A percentile compares a stretch with the other conserved stretches of the same genome.
phyloP scores from a whole-genome alignment of 2,797 vertebrate species.

The Molossus alvarezi region DNA sequence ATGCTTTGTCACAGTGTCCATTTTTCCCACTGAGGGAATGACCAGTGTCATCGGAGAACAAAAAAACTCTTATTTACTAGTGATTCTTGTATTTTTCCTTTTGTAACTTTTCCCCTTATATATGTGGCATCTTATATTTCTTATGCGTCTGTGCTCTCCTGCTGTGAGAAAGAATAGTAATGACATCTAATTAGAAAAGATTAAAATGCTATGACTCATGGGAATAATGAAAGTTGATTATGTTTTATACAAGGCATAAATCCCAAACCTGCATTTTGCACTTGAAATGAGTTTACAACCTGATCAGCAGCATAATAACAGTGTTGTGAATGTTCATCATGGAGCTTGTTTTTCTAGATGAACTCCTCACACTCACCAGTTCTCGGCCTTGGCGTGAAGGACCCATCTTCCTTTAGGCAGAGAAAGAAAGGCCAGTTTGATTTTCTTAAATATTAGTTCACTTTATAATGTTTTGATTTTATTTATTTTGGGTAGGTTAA shows the following conservation, averaged over 20 bases:
- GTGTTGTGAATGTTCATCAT: slow-evolving; percentile 5
- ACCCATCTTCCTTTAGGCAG: neutral
- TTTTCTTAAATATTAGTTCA: slow-evolving; percentile 73
- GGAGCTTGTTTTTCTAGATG: slow-evolving; percentile 58
- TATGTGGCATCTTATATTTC: slow-evolving; percentile 55
- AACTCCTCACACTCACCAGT: neutral
- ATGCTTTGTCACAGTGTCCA: neutral
- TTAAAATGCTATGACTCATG: slow-evolving; percentile 82
- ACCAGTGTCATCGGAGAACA: neutral
- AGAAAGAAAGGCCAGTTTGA: slow-evolving; percentile 48
- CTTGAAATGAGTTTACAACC: slow-evolving; percentile 74
- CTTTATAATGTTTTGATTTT: slow-evolving; percentile 72
- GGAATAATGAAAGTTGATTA: slow-evolving; percentile 86
- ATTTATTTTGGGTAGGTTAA: slow-evolving; percentile 75
- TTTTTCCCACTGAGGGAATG: slow-evolving; percentile 44
- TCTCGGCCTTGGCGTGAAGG: slow-evolving; percentile 5
- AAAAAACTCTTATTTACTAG: slow-evolving; percentile 6
- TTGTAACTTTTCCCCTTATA: neutral
- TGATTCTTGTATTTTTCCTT: slow-evolving; percentile 45
- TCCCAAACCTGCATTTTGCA: slow-evolving; percentile 73
- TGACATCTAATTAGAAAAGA: slow-evolving; percentile 86
- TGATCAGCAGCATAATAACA: slow-evolving; percentile 62
- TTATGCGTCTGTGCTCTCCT: slow-evolving; percentile 65
- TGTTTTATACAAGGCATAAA: slow-evolving; percentile 83
- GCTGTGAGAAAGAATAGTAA: slow-evolving; percentile 78